These are phyloP conservation scores for Remorina albescens DNA, from an alignment of 2,797 vertebrate genomes.

Conservation along the genomic window DNA sequence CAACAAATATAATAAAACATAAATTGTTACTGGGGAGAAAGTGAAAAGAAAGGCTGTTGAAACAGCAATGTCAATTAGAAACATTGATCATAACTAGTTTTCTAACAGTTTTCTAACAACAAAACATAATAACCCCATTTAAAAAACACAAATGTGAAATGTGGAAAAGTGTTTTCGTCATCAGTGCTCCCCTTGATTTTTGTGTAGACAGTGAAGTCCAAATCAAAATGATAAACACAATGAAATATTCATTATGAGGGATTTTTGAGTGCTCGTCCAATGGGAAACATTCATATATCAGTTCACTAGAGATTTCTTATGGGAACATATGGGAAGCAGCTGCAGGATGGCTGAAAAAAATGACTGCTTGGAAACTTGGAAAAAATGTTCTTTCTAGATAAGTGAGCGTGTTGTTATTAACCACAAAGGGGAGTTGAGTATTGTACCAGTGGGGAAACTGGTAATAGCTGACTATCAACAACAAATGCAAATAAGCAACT, in stretches of 20 bases:
- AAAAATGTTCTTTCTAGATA: background rate
- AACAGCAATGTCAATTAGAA: conserved; percentile 3
- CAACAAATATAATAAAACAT: background rate
- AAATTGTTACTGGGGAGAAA: background rate
- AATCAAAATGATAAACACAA: conserved; percentile 4
- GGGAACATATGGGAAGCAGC: conserved; percentile 55
- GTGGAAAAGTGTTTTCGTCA: conserved; percentile 1
- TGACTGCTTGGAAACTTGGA: background rate
- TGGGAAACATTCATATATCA: conserved; percentile 29
- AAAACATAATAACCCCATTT: conserved; percentile 5
- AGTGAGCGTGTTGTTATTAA: background rate
- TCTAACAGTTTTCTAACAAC: background rate
- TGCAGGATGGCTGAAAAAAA: conserved; percentile 25
- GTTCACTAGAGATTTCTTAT: conserved; percentile 17
- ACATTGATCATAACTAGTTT: conserved; percentile 7
- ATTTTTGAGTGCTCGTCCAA: conserved; percentile 3
- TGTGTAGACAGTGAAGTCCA: conserved; percentile 6
- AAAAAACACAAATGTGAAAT: conserved; percentile 16
- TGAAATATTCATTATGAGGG: conserved; percentile 9
- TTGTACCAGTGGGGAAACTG: conserved; percentile 2
- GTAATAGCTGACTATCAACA: background rate
- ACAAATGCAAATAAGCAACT: conserved; percentile 23
- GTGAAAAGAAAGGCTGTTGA: background rate
- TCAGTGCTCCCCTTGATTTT: conserved; percentile 9
- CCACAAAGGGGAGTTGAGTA: background rate